Base-by-base conservation (phyloP, 2,113 vertebrate genomes). In the Apeltes quadracus region DNA sequence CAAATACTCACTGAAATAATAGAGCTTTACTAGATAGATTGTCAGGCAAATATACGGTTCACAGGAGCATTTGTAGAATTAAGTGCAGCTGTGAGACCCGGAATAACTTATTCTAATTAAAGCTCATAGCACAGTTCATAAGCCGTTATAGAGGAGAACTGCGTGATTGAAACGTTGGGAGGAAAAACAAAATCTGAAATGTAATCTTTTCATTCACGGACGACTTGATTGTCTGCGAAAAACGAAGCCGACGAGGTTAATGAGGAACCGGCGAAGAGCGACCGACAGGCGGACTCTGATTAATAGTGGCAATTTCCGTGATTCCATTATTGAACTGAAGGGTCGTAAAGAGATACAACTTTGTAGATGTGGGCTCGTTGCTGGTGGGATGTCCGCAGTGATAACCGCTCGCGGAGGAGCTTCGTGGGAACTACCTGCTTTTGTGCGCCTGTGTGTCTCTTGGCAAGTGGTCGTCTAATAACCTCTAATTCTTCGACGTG, bases 381-480 rank as follows among this genome's bases (percentile, higher is more conserved):
- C 23, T 36, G 61, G 5, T 36, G 12, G 39, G 48, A 20, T 29
- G 18, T 11, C 34, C 22, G 64, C 44, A 34, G 15, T 14, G 14
- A 50, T 2, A 34, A 22, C 46, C 46, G 56, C 38, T 27, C 22
- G 27, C 51, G 64, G 36, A 54, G 46, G 58, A 70, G 32, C 58
- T 55, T 18, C 8, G 29, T 74, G 69, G 61, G 34, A 75, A 75
- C 38, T 6, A 10, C 15, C 22, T 65, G 25, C 14, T 43, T n/a
- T 10, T 39, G 61, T 76, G 73, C 55, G 39, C 46, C 23, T 25
- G 62, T 59, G 78, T 75, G 67, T 84, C 75, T 80, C 75, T 84
- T 88, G 81, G 79, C 77, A 75, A 73, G 43, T 72, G 87, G 90
- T 88, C 88, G 89, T 90, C 85, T 64, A 69, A 84, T 69, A 81